Base-by-base conservation (phyloP, 2,888 invertebrate genomes). In the Adela reaumurella region DNA sequence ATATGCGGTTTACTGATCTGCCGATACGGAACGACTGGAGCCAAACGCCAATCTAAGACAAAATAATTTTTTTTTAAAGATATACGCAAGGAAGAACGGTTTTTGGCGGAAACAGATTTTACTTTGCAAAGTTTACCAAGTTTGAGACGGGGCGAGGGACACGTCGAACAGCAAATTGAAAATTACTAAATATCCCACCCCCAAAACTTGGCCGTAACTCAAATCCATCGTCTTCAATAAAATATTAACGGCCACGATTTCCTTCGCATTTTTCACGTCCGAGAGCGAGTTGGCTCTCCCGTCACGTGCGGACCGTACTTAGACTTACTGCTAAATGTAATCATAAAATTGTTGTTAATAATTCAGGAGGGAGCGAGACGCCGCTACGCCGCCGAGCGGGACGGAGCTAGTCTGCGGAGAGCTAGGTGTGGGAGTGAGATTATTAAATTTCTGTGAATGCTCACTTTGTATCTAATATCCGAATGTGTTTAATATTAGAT, bases 401-500 rank as follows among this genome's bases (percentile, higher is more conserved):
- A 67, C 51, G 52, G 58, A 29, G 48, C 29, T 57, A 53, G 49
- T 43, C 4, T 63, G 42, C 43, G 49, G 64, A 63, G 49, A 29
- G 62, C 53, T 54, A 63, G 63, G 65, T 63, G 68, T 63, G 68
- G 67, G 68, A 64, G 70, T 58, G 59, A 63, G 74, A 73, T 78
- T 77, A 77, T 77, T 76, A 76, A 78, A 77, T 77, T 35, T 77
- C 74, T 68, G 72, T 72, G 76, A 77, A 76, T 78, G 76, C 65
- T 76, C 77, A 76, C 71, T 76, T 76, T 77, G 77, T 78, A 74
- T 77, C 74, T 76, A 78, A 76, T 78, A 76, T 77, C 68, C 68
- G 74, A 73, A 74, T 73, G 76, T 73, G 72, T 74, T 78, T 74
- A 78, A 77, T 78, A 78, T 78, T 78, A 73, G 76, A 78, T 77